phyloP scores from a whole-genome alignment of 2,888 invertebrate species.

The Myopa testacea region DNA sequence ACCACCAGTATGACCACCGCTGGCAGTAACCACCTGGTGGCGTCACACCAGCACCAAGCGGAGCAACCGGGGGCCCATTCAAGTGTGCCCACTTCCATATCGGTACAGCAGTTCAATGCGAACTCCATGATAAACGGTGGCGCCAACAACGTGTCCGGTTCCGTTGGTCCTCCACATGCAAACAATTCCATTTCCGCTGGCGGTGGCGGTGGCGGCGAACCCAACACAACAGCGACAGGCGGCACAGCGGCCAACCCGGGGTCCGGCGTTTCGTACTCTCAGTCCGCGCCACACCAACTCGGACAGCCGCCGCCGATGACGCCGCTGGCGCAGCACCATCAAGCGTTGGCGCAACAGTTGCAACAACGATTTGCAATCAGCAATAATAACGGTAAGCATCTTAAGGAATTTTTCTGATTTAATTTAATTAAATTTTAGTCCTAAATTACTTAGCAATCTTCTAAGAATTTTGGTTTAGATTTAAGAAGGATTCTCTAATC shows the following conservation, averaged over 20 bases:
- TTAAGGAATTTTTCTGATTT: not conserved
- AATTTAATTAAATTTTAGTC: no score
- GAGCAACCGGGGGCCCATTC: slow-evolving; percentile 35
- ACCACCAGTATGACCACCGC: slow-evolving; percentile 60
- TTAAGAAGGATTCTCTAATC: no score
- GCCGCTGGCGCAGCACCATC: slow-evolving; percentile 73
- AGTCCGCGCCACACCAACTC: slow-evolving; percentile 68
- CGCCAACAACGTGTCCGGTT: not conserved
- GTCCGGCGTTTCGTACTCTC: slow-evolving; percentile 67
- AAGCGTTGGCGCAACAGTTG: slow-evolving; percentile 73
- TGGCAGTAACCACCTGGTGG: slow-evolving; percentile 55
- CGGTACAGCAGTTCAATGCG: slow-evolving; percentile 67
- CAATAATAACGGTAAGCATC: slow-evolving; percentile 67
- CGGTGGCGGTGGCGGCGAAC: slow-evolving; percentile 45
- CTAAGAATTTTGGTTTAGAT: no score
- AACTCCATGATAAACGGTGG: slow-evolving; percentile 58
- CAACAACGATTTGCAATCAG: slow-evolving; percentile 72
- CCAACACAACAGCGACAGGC: slow-evolving; percentile 35
- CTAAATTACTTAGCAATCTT: no score
- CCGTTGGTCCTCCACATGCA: slow-evolving; percentile 40
- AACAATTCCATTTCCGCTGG: slow-evolving; percentile 56
- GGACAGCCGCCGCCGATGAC: slow-evolving; percentile 63
- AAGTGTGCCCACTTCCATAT: slow-evolving; percentile 65
- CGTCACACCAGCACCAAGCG: slow-evolving; percentile 43
- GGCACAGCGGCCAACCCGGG: slow-evolving; percentile 38